A percentile compares a stretch with the other conserved stretches of the same genome.
phyloP scores from a whole-genome alignment of 2,797 vertebrate genomes.

The Chelmon rostratus region DNA sequence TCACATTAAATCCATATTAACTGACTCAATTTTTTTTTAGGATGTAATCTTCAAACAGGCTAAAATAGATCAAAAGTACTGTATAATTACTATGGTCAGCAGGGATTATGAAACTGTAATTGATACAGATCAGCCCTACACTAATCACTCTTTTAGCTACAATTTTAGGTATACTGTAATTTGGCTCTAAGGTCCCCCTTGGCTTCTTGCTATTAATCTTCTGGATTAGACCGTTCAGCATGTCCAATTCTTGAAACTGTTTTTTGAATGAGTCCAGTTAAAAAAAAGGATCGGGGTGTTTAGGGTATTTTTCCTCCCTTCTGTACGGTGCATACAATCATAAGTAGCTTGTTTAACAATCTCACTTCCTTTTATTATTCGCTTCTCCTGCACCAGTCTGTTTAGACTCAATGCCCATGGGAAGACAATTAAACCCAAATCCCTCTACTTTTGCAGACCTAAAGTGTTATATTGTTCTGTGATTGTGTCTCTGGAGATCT shows the following conservation, averaged over 20 bases:
- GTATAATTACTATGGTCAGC: constrained; percentile 83
- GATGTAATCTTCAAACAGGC: constrained; percentile 80
- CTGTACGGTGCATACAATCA: constrained; percentile 4
- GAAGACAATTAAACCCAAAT: constrained; percentile 33
- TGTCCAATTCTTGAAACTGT: constrained; percentile 70
- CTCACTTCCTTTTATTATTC: constrained; percentile 39
- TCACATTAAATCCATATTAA: constrained; percentile 78
- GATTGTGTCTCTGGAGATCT: not conserved
- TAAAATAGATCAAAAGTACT: constrained; percentile 80
- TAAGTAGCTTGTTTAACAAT: constrained; percentile 49
- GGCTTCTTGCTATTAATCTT: constrained; percentile 81
- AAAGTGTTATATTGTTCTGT: not conserved
- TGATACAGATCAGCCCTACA: constrained; percentile 82
- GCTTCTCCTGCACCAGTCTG: constrained; percentile 14
- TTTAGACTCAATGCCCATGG: constrained; percentile 30
- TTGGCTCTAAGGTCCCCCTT: constrained; percentile 76
- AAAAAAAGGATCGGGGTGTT: constrained; percentile 46
- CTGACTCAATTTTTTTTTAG: constrained; percentile 57
- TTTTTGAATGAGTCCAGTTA: constrained; percentile 58
- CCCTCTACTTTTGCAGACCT: constrained; percentile 7
- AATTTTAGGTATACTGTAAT: constrained; percentile 78
- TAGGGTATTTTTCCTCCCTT: constrained; percentile 31
- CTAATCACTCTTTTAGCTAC: constrained; percentile 82
- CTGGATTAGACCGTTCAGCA: constrained; percentile 75
- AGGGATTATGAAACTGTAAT: constrained; percentile 83